Conservation (phyloP, 2,113 vertebrate species). For the Pheucticus melanocephalus region DNA sequence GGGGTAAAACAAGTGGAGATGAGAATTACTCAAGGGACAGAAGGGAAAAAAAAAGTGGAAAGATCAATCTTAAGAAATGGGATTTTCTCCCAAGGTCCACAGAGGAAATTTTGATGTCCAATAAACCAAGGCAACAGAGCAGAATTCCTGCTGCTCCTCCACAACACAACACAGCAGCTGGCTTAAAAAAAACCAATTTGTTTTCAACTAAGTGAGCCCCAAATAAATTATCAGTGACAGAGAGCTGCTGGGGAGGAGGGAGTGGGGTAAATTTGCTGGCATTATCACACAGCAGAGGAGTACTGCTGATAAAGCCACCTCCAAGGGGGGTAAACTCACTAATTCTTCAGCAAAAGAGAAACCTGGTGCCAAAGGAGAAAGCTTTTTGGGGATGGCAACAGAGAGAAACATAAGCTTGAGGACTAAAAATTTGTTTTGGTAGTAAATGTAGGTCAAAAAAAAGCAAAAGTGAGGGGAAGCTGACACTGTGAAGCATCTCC, state of each 20-base stretch:
- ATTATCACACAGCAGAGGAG: background rate
- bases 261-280: background rate
- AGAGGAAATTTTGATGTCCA: accelerated
- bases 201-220: background rate
- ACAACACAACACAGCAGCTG: accelerated
- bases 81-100: background rate
- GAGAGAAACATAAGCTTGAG: background rate
- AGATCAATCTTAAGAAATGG: background rate
- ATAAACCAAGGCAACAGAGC: background rate
- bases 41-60: background rate
- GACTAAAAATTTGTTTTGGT: background rate
- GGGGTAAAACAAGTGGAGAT: background rate
- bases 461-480: accelerated
- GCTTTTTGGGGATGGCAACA: background rate
- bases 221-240: background rate
- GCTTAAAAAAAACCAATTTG: background rate
- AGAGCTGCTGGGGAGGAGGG: background rate
- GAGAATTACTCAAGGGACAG: background rate
- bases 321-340: background rate
- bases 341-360: background rate
- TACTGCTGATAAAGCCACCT: background rate
- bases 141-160: background rate
- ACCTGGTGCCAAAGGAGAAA: background rate
- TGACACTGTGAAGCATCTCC: accelerated
- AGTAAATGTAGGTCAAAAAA: background rate